Percentiles rank a stretch among this genome's conserved stretches.
These are phyloP conservation scores for Onychomys arenicola DNA, from an alignment of 2,797 vertebrate genomes.

Conservation along the genomic window DNA sequence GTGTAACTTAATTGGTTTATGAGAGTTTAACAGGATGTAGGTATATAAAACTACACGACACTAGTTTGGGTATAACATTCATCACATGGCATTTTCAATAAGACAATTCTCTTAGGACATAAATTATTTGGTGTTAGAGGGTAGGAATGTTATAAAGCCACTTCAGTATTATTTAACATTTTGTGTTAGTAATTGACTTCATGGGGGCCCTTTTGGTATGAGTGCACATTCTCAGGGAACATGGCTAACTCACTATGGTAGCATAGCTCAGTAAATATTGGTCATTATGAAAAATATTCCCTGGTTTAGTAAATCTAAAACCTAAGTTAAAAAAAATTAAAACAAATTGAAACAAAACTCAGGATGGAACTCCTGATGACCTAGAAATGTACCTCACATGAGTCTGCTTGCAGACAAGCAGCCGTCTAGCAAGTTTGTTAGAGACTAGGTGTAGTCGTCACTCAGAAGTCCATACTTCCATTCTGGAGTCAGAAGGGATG, in stretches of 20 bases:
- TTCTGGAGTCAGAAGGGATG: background rate
- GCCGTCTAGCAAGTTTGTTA: background rate
- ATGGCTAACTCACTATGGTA: background rate
- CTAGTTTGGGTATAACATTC: background rate
- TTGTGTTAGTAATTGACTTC: slow-evolving; percentile 49
- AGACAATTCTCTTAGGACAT: background rate
- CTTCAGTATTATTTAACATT: background rate
- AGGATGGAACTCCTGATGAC: background rate
- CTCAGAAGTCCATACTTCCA: background rate
- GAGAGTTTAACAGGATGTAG: background rate
- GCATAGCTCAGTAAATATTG: background rate
- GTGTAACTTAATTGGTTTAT: background rate
- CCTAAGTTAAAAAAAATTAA: background rate
- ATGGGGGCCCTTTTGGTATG: background rate
- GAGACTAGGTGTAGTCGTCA: background rate
- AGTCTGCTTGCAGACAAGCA: background rate
- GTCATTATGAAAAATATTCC: background rate
- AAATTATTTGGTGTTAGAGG: background rate
- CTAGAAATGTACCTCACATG: background rate
- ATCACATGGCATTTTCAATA: background rate
- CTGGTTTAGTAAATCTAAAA: background rate
- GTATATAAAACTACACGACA: background rate
- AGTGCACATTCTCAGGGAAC: background rate
- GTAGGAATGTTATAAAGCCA: slow-evolving; percentile 42
- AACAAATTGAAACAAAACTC: slow-evolving; percentile 1